Conservation (phyloP, 2,888 invertebrate genomes). For the Marronus borbonicus region DNA sequence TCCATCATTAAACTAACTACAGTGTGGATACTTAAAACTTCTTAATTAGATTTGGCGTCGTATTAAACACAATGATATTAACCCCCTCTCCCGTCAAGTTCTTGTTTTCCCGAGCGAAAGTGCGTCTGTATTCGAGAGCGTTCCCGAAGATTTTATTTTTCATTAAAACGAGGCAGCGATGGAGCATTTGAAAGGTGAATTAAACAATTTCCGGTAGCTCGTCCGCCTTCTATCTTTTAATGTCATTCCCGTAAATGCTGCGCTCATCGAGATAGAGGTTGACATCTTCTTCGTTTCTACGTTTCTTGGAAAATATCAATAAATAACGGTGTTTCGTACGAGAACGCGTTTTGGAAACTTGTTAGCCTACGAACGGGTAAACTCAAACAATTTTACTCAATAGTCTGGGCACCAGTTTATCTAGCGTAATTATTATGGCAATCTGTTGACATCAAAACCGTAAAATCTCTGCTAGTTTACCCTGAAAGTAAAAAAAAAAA, state of each 20-base stretch:
- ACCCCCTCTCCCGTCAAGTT: not conserved
- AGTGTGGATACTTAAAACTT: not conserved
- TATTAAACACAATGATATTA: not conserved
- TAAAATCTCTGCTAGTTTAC: too few relatives aligned
- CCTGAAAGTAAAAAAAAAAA: too few relatives aligned
- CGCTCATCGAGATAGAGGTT: too few relatives aligned
- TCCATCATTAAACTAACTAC: not conserved
- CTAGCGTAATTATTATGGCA: too few relatives aligned
- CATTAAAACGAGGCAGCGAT: not conserved
- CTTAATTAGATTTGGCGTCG: not conserved
- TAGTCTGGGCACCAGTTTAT: too few relatives aligned
- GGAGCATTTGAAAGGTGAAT: not conserved
- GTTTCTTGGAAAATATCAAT: too few relatives aligned
- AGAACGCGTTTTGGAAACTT: not conserved
- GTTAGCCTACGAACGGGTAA: constrained; percentile 9
- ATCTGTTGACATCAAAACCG: too few relatives aligned
- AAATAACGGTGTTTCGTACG: not conserved
- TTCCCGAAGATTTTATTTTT: not conserved
- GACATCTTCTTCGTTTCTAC: not conserved
- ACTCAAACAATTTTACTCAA: too few relatives aligned
- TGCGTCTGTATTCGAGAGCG: too few relatives aligned
- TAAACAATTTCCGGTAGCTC: constrained; percentile 5
- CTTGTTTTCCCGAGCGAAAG: too few relatives aligned
- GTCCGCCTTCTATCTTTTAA: too few relatives aligned
- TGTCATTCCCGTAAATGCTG: too few relatives aligned